These are phyloP conservation scores for Lithobates pipiens DNA, from an alignment of 2,797 vertebrate species.

Conservation along the genomic window DNA sequence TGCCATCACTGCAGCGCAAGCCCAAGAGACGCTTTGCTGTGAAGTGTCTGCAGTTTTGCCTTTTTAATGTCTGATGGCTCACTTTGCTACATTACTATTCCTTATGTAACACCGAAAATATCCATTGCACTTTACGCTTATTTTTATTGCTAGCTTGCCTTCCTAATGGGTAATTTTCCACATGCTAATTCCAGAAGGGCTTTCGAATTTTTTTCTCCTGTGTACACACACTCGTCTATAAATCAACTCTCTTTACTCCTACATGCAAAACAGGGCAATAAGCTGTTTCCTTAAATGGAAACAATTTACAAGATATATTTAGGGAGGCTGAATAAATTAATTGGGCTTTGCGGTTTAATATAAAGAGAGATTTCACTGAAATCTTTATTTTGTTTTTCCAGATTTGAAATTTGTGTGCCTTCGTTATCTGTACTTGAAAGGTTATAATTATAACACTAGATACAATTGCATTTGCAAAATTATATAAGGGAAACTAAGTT, in stretches of 20 bases:
- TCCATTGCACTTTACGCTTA: conserved; percentile 39
- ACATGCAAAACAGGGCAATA: conserved; percentile 48
- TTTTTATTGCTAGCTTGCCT: conserved; percentile 47
- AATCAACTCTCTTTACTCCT: conserved; percentile 41
- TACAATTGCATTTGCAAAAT: no score
- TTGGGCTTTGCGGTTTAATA: no score
- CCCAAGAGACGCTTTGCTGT: conserved; percentile 14
- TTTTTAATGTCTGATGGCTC: conserved; percentile 23
- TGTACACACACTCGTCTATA: conserved; percentile 37
- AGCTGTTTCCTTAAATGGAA: conserved; percentile 33
- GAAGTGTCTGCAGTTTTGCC: conserved; percentile 24
- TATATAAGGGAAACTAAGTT: no score
- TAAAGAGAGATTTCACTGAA: no score
- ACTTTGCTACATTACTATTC: conserved; percentile 42
- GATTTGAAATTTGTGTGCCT: no score
- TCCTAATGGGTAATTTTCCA: conserved; percentile 52
- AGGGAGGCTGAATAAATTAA: background rate
- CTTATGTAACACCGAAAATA: conserved; percentile 33
- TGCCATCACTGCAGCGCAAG: background rate
- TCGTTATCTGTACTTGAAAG: no score
- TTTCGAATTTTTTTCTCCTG: conserved; percentile 41
- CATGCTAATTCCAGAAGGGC: conserved; percentile 50
- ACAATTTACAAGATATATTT: conserved; percentile 30
- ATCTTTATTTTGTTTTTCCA: no score
- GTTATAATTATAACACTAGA: no score